Percentiles rank a stretch among this genome's conserved stretches.
Conservation (phyloP, 2,113 vertebrate species). For the Corythornis madagascariensis region DNA sequence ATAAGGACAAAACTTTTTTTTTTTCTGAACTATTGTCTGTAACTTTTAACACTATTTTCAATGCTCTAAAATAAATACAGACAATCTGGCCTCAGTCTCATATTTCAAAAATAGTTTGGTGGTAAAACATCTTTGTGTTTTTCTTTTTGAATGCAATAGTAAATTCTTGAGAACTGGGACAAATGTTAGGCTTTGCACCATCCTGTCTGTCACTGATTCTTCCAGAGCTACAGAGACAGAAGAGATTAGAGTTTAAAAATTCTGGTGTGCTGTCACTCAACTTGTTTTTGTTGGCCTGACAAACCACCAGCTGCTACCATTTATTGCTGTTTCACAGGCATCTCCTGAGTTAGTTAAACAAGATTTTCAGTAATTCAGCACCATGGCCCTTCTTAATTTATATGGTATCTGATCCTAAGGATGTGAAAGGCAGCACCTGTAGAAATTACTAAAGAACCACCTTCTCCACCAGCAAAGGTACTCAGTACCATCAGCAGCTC, state of each 20-base stretch:
- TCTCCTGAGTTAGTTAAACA: background rate
- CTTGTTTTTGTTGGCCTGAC: constrained; percentile 30
- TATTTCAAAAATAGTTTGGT: constrained; percentile 6
- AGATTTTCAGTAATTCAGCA: background rate
- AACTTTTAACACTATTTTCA: background rate
- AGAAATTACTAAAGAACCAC: background rate
- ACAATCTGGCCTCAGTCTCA: background rate
- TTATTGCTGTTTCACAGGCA: background rate
- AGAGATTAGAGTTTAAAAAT: background rate
- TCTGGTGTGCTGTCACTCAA: background rate
- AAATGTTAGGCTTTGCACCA: constrained; percentile 17
- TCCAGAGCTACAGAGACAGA: background rate
- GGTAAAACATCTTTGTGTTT: background rate
- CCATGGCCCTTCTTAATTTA: background rate
- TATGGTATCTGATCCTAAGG: background rate
- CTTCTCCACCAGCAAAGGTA: background rate
- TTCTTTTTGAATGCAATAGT: background rate
- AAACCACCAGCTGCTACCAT: constrained; percentile 1
- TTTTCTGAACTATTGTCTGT: background rate
- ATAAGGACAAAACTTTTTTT: background rate
- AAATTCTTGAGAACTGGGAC: constrained; percentile 14
- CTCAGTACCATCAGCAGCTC: accelerated
- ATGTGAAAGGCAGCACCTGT: background rate
- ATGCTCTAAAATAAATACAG: constrained; percentile 3
- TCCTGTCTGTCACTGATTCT: background rate